A percentile compares a stretch with the other conserved stretches of the same genome.
Conservation (phyloP, 2,888 invertebrate genomes). For the Crematogaster levior region DNA sequence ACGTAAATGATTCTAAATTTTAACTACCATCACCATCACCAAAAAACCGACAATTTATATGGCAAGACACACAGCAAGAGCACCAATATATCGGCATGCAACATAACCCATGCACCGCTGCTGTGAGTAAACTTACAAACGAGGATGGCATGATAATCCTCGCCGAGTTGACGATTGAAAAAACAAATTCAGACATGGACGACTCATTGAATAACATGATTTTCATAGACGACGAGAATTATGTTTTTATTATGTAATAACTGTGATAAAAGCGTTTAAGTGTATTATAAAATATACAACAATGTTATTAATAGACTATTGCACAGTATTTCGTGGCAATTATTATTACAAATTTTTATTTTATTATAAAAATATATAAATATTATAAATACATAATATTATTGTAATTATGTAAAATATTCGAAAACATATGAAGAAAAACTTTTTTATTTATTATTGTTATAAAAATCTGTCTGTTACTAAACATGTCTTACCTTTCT, state of each 20-base stretch:
- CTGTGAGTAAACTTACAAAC: slow-evolving; percentile 79
- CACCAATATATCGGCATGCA: slow-evolving; percentile 82
- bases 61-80: slow-evolving; percentile 80
- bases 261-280: background rate
- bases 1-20: slow-evolving; percentile 83
- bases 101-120: slow-evolving; percentile 77
- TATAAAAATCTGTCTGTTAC: background rate
- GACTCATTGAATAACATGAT: slow-evolving; percentile 27
- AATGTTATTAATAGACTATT: background rate
- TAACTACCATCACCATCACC: slow-evolving; percentile 77
- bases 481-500: background rate
- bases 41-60: slow-evolving; percentile 71
- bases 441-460: background rate
- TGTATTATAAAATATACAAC: background rate
- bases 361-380: background rate
- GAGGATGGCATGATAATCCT: slow-evolving; percentile 71
- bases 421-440: background rate
- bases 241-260: background rate
- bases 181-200: slow-evolving; percentile 54
- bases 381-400: no score
- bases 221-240: slow-evolving; percentile 39
- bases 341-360: background rate
- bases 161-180: slow-evolving; percentile 59
- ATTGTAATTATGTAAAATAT: background rate
- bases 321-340: background rate